Base-by-base conservation (phyloP, 2,888 invertebrate genomes). In the Hanleya hanleyi region DNA sequence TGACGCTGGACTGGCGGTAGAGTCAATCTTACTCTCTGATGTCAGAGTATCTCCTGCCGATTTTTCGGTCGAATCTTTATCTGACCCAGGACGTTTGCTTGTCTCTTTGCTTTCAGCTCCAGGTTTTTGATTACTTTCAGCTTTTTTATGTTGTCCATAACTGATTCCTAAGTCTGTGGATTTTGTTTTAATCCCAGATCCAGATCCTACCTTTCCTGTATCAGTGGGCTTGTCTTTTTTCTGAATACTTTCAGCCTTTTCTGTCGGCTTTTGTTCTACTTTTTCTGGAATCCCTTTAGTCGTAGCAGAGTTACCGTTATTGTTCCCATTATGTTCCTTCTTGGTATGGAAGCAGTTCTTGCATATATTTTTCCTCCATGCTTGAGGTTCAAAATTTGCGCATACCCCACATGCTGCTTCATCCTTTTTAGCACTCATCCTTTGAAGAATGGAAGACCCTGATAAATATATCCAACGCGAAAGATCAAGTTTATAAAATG, bases 301-400 rank as follows among this genome's bases (percentile, higher is more conserved):
- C 47, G 66, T 69, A n/a, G 73, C 73, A 2, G 70, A 29, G 18
- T 66, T 70, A 12, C 71, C 47, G 5, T 78, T 81, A 9, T 70
- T 76, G 4, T 61, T 71, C n/a, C 33, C 68, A 18, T 47, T 66
- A 66, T 89, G 89, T 74, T 87, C 84, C 26, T 84, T 83, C 47
- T 84, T 79, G 12, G 86, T 75, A 61, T 89, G 86, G 73, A 90
- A 89, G 73, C 90, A 90, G 70, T 90, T 90, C 76, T 87, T 88
- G 83, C 91, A 91, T 35, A 90, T 82, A 36, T 89, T 90, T 76
- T 88, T 89, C 50, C 87, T 79, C 87, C 90, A 91, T 65, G 89
- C 87, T 75, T 91, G 91, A 12, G 91, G 89, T 81, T 91, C 91
- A 81, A 91, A 91, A 61, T 72, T 80, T 1, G 74, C 76, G 77